Percentiles rank a stretch among this genome's conserved stretches.
Conservation (phyloP, 2,113 vertebrate genomes). For the Regulus satrapa region DNA sequence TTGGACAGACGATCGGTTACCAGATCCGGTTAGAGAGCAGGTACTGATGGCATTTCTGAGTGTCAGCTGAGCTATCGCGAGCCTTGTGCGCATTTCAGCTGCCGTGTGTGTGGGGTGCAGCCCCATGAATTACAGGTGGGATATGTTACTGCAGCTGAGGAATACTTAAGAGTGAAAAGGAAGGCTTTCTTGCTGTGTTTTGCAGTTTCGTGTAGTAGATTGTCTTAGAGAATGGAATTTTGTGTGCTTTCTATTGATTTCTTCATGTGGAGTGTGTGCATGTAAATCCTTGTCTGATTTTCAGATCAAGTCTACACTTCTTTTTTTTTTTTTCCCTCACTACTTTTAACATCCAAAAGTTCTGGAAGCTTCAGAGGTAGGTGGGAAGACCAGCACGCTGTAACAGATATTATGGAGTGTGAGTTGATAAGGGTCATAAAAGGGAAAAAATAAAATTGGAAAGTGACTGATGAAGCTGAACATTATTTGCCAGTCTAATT, state of each 20-base stretch:
- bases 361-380: not conserved
- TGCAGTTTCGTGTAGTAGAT: not conserved
- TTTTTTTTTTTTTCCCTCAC: not conserved
- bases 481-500: not conserved
- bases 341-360: not conserved
- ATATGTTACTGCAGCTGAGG: not conserved
- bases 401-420: not conserved
- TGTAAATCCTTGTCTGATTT: not conserved
- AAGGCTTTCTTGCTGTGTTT: not conserved
- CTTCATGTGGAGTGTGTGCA: not conserved
- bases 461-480: not conserved
- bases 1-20: constrained; percentile 91
- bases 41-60: constrained; percentile 57
- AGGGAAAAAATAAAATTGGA: not conserved
- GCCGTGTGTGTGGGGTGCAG: not conserved
- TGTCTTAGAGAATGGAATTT: not conserved
- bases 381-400: not conserved
- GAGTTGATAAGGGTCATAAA: not conserved
- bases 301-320: not conserved
- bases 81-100: not conserved
- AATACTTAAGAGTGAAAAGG: not conserved
- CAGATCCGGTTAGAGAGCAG: constrained; percentile 94
- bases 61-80: not conserved
- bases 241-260: not conserved
- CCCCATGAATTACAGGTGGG: not conserved